Percentiles rank a stretch among this genome's conserved stretches.
Evolutionary conservation across 2,113 vertebrate species (phyloP).

Genomic region (mouse (Mus musculus)): DNA sequence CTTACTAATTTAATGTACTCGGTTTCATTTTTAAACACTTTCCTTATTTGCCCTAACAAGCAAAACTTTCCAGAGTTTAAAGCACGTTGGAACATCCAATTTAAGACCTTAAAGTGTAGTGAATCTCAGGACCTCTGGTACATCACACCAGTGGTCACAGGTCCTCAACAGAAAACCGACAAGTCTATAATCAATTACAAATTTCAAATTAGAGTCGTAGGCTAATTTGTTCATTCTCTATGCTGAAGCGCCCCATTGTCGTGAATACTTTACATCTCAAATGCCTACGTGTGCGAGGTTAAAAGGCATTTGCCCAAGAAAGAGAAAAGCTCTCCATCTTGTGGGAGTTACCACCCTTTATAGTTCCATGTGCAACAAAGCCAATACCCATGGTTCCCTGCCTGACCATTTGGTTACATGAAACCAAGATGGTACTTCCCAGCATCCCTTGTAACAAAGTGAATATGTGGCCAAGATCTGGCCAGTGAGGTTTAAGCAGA

Average conservation of each 20-base stretch:
- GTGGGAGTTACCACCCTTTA: background rate
- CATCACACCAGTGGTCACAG: slow-evolving; percentile 38
- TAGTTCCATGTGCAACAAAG: slow-evolving; percentile 8
- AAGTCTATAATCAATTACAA: slow-evolving; percentile 73
- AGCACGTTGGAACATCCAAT: slow-evolving; percentile 66
- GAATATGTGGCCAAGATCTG: background rate
- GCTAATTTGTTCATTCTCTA: slow-evolving; percentile 70
- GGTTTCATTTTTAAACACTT: slow-evolving; percentile 68
- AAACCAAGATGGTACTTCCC: background rate
- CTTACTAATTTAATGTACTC: slow-evolving; percentile 65
- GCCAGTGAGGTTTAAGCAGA: background rate
- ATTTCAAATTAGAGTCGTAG: slow-evolving; percentile 74
- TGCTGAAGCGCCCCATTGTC: slow-evolving; percentile 14
- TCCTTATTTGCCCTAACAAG: slow-evolving; percentile 52
- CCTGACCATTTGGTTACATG: background rate
- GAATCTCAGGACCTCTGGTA: slow-evolving; percentile 46
- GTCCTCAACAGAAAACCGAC: slow-evolving; percentile 24
- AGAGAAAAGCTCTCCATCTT: background rate
- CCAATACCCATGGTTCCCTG: background rate
- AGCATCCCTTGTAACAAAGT: background rate
- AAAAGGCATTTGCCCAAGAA: background rate
- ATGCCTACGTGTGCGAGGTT: background rate
- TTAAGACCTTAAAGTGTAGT: slow-evolving; percentile 42
- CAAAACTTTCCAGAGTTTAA: slow-evolving; percentile 67
- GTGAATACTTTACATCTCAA: slow-evolving; percentile 66